These are phyloP conservation scores for Gobiocypris rarus DNA, from an alignment of 2,113 vertebrate genomes.

Conservation along the genomic window DNA sequence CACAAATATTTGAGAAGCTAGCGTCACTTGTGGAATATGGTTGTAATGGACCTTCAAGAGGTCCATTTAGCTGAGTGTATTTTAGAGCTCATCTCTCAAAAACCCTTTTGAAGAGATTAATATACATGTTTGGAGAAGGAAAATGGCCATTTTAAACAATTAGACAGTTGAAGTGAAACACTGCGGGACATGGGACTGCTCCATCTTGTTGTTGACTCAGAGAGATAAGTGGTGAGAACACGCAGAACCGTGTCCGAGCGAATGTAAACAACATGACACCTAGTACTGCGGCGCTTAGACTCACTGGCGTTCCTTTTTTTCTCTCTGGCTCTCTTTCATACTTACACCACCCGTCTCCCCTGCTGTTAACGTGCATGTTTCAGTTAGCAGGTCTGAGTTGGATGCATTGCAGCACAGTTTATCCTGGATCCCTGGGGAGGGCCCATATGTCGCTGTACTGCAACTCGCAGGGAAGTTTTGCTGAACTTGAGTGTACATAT, in stretches of 20 bases:
- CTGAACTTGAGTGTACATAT: constrained; percentile 7
- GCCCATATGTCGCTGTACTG: constrained; percentile 47
- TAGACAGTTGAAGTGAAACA: constrained; percentile 48
- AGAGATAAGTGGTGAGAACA: constrained; percentile 44
- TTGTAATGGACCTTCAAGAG: constrained; percentile 46
- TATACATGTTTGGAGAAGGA: constrained; percentile 3
- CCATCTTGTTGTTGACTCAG: constrained; percentile 50
- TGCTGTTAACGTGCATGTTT: constrained; percentile 56
- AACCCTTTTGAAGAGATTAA: constrained; percentile 30
- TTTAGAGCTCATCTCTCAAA: constrained; percentile 46
- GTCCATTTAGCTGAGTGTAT: constrained; percentile 49
- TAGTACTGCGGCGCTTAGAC: constrained; percentile 30
- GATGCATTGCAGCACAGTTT: constrained; percentile 50
- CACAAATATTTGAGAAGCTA: constrained; percentile 43
- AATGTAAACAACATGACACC: constrained; percentile 53
- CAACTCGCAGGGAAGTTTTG: constrained; percentile 42
- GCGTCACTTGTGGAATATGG: constrained; percentile 24
- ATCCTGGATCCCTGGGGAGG: constrained; percentile 53
- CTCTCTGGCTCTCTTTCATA: constrained; percentile 13
- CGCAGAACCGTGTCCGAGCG: constrained; percentile 42
- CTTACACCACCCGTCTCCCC: constrained; percentile 11
- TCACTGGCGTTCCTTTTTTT: not conserved
- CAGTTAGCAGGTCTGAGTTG: constrained; percentile 56
- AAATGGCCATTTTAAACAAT: constrained; percentile 46
- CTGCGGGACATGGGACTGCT: constrained; percentile 20